Base-by-base conservation (phyloP, 2,888 invertebrate species). In the Andricus quercusramuli region DNA sequence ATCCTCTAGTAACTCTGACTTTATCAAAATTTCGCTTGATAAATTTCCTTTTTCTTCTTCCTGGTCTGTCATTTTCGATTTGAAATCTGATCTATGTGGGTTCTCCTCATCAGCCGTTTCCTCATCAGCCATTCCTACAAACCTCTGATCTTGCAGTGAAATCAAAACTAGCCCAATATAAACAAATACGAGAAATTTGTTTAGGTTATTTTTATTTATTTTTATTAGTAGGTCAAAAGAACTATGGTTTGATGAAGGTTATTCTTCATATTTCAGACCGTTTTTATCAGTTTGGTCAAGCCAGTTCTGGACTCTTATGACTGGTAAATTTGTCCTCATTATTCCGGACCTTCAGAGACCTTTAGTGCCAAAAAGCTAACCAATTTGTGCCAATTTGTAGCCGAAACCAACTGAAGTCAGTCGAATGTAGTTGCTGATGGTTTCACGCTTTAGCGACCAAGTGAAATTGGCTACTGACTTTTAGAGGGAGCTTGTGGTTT, bases 401-500 rank as follows among this genome's bases (percentile, higher is more conserved):
- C 56, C 5, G n/a, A 74, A 74, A 56, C 74, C 8, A 56, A 20
- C 47, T 74, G 51, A 56, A 74, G 74, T 74, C 22, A 15, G 74
- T 68, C 20, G 1, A 13, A 20, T 68, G 29, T 70, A 13, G 62
- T 62, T 62, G 62, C 22, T 8, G 2, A 13, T 62, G 62, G 62
- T 13, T 62, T 62, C 15, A 62, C 62, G 25, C 62, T 22, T 62
- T 62, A 25, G 11, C 25, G 13, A 59, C 59, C 25, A 5, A 3
- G 62, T 62, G 62, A 62, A 62, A 25, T 22, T 62, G 59, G 25
- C 70, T 70, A 17, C 32, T 51, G 70, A 62, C 62, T 37, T 70
- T 70, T 51, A 47, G 47, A 56, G 70, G 32, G 51, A 70, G 70
- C 9, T 20, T 70, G 70, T 51, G 70, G 70, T n/a, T 70, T n/a